Conservation (phyloP, 37 sponge, comb jelly and placozoan species). For the Axinella damicornis region DNA sequence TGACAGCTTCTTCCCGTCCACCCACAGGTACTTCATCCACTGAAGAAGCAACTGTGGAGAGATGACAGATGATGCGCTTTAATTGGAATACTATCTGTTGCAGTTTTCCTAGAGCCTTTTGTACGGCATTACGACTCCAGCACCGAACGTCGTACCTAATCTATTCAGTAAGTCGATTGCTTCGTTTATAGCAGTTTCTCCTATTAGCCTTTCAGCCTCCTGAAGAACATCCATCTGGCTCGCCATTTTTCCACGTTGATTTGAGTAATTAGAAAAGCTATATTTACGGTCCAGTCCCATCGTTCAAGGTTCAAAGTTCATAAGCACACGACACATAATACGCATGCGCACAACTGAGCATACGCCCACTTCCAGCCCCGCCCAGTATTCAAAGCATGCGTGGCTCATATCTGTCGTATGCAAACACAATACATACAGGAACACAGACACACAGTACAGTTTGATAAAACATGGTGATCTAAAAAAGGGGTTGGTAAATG, state of each 20-base stretch:
- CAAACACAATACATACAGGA: no score
- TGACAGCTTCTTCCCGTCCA: slow-evolving; percentile 59
- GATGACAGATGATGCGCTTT: background rate
- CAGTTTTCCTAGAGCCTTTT: no score
- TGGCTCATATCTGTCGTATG: no score
- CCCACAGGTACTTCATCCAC: background rate
- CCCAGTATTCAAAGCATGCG: no score
- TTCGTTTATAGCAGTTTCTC: slow-evolving; percentile 36
- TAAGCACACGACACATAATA: no score
- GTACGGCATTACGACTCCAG: no score
- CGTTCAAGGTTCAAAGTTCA: no score
- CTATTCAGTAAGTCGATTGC: slow-evolving; percentile 54
- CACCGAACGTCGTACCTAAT: slow-evolving; percentile 44
- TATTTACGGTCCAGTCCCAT: background rate
- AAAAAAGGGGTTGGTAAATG: no score
- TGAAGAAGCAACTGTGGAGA: background rate
- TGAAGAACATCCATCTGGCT: slow-evolving; percentile 4
- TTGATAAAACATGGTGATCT: no score
- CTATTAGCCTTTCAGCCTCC: slow-evolving; percentile 44
- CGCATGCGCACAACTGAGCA: slow-evolving; percentile 2
- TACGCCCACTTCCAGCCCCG: no score
- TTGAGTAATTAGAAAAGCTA: background rate
- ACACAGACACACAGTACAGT: no score
- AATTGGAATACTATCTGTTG: background rate
- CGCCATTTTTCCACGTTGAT: slow-evolving; percentile 11